Percentiles rank a stretch among this genome's conserved stretches.
phyloP scores from a whole-genome alignment of 2,797 vertebrate species.

The Pipistrellus pipistrellus region DNA sequence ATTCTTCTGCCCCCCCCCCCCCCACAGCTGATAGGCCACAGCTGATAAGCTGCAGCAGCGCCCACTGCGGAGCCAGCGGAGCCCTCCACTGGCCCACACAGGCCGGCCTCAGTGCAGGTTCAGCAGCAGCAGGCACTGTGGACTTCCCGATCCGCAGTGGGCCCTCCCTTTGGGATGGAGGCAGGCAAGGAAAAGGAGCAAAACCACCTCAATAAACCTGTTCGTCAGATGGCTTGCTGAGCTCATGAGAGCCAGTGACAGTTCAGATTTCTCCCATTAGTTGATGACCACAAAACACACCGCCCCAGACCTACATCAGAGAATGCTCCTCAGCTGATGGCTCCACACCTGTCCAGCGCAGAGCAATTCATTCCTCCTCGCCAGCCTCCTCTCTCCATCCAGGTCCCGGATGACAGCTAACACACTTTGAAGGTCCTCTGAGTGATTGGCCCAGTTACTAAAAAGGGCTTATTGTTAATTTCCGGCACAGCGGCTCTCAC shows the following conservation, averaged over 20 bases:
- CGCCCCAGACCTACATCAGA: background rate
- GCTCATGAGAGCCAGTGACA: background rate
- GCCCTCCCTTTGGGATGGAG: slow-evolving; percentile 82
- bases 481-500: slow-evolving; percentile 30
- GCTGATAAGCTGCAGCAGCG: background rate
- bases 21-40: background rate
- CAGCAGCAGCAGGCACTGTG: slow-evolving; percentile 35
- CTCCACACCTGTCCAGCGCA: background rate
- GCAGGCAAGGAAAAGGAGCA: slow-evolving; percentile 61
- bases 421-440: slow-evolving; percentile 77
- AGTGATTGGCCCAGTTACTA: slow-evolving; percentile 82
- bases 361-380: background rate
- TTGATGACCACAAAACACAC: slow-evolving; percentile 48
- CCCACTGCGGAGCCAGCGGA: background rate
- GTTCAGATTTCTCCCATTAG: slow-evolving; percentile 42
- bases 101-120: background rate
- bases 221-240: slow-evolving; percentile 46
- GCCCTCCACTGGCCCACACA: slow-evolving; percentile 52
- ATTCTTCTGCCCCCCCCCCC: background rate
- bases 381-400: background rate
- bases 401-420: slow-evolving; percentile 72
- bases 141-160: slow-evolving; percentile 71
- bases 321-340: background rate
- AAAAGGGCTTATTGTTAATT: slow-evolving; percentile 72
- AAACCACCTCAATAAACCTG: slow-evolving; percentile 16